phyloP scores from a whole-genome alignment of 2,888 invertebrate genomes.

The Micropterix aruncella region DNA sequence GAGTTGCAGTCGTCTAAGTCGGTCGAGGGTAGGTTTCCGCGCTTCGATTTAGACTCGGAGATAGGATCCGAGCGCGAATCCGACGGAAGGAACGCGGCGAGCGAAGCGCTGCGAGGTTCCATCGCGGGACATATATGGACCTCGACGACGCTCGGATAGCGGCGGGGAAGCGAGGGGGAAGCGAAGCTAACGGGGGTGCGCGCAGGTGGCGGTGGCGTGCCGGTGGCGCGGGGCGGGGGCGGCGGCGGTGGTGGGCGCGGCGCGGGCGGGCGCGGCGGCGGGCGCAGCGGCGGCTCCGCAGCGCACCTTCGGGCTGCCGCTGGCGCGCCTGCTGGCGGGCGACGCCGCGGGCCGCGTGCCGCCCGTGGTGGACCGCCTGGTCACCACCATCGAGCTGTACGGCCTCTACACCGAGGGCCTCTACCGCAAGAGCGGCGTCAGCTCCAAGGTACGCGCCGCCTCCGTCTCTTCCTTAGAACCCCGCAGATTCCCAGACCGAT shows the following conservation, averaged over 20 bases:
- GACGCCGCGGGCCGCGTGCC: slow-evolving; percentile 80
- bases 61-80: no score
- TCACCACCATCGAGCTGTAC: slow-evolving; percentile 81
- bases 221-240: slow-evolving; percentile 26
- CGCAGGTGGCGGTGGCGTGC: slow-evolving; percentile 30
- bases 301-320: slow-evolving; percentile 56
- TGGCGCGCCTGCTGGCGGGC: slow-evolving; percentile 56
- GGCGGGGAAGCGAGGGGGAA: no score
- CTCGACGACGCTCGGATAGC: no score
- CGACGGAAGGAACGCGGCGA: no score
- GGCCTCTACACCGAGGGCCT: slow-evolving; percentile 88
- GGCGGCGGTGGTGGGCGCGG: slow-evolving; percentile 33
- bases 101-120: no score
- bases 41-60: no score
- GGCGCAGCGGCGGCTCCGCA: slow-evolving; percentile 21
- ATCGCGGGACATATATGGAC: no score
- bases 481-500: no score
- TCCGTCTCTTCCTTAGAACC: no score
- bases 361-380: slow-evolving; percentile 73
- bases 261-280: slow-evolving; percentile 28
- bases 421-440: slow-evolving; percentile 83
- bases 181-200: no score
- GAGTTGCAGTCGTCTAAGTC: no score
- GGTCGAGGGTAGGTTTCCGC: no score
- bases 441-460: slow-evolving; percentile 62